phyloP scores from a whole-genome alignment of 2,113 vertebrate genomes.

The Pseudois nayaur region DNA sequence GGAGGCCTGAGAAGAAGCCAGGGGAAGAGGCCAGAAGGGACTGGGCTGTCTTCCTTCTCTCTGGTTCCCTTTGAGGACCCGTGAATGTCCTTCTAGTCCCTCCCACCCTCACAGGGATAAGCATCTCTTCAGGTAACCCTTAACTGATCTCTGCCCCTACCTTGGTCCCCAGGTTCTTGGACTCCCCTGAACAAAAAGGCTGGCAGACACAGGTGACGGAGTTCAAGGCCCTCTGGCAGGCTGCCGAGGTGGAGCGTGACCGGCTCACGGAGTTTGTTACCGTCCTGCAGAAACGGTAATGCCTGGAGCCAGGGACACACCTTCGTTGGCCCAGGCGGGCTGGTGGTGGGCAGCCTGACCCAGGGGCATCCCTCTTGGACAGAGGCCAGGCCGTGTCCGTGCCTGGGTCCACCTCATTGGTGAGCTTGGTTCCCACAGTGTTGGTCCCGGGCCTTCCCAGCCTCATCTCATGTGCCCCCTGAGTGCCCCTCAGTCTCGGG shows the following conservation, averaged over 20 bases:
- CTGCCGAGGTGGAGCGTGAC: constrained; percentile 82
- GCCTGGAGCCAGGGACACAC: neutral
- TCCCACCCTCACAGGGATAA: neutral
- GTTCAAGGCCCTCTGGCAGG: constrained; percentile 81
- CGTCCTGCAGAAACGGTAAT: constrained; percentile 85
- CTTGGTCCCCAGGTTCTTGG: constrained; percentile 5
- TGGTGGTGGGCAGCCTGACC: neutral
- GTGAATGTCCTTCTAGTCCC: neutral
- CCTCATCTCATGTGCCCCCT: neutral
- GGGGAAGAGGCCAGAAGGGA: neutral
- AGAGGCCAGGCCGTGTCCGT: neutral
- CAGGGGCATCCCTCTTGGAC: neutral
- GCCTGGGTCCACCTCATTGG: neutral
- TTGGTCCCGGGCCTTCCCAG: neutral
- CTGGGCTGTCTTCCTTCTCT: neutral
- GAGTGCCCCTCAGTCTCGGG: neutral
- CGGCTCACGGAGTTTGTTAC: constrained; percentile 82
- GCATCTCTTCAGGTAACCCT: neutral
- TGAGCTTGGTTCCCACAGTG: neutral
- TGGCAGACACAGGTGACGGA: constrained; percentile 79
- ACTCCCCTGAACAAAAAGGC: constrained; percentile 54
- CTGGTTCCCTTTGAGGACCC: neutral
- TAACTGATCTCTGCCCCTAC: neutral
- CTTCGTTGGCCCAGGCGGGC: accelerated
- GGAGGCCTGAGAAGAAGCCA: neutral